Conservation (phyloP, 2,888 invertebrate species). For the Nemoura dubitans region DNA sequence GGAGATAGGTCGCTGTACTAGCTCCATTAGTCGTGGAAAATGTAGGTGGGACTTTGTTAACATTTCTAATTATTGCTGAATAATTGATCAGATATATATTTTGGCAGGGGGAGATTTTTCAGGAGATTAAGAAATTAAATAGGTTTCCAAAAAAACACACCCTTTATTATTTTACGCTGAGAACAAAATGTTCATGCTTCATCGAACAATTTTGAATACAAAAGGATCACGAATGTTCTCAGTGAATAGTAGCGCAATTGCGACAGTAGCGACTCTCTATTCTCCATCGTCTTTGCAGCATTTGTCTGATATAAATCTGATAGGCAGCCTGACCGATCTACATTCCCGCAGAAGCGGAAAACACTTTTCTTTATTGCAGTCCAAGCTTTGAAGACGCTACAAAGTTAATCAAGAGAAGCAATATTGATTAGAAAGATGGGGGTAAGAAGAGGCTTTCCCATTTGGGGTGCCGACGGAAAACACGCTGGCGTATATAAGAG, state of each 20-base stretch:
- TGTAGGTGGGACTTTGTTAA: too few relatives aligned
- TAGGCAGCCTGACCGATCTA: background rate
- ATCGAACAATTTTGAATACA: too few relatives aligned
- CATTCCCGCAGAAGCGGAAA: background rate
- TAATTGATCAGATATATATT: too few relatives aligned
- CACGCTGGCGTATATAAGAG: background rate
- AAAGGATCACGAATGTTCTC: too few relatives aligned
- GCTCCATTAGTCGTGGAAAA: background rate
- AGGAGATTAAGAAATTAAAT: too few relatives aligned
- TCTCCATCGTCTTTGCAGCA: background rate
- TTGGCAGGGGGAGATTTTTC: too few relatives aligned
- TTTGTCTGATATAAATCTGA: background rate
- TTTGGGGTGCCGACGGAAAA: background rate
- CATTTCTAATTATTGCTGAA: too few relatives aligned
- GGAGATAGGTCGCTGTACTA: background rate
- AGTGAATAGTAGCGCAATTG: too few relatives aligned
- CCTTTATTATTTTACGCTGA: too few relatives aligned
- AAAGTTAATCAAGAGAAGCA: background rate
- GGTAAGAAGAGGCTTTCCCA: background rate
- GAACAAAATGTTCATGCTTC: too few relatives aligned
- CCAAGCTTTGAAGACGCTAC: background rate
- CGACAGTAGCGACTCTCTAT: too few relatives aligned
- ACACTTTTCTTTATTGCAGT: background rate
- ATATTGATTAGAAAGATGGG: background rate
- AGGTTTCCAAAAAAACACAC: too few relatives aligned